These are phyloP conservation scores for Drosophila nebulosa DNA, from an alignment of 1,140 invertebrate species.

Conservation along the genomic window DNA sequence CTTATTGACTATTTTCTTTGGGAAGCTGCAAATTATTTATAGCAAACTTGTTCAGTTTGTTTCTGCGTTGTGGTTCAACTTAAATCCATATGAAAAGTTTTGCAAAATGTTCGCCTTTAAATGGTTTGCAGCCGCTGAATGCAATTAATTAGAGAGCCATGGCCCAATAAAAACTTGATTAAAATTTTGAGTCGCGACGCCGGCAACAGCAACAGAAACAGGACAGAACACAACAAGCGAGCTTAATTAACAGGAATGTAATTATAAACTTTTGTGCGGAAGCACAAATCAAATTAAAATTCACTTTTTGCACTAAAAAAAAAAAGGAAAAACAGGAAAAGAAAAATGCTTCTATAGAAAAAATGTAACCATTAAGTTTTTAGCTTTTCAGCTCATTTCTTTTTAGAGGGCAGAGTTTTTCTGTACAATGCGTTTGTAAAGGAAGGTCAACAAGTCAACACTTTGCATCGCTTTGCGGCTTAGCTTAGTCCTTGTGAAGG, in stretches of 20 bases:
- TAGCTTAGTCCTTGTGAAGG: constrained; percentile 17
- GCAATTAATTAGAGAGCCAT: constrained; percentile 47
- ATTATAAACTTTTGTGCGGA: constrained; percentile 60
- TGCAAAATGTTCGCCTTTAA: background rate
- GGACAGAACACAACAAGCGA: constrained; percentile 41
- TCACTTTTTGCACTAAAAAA: background rate
- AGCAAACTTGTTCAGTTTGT: background rate
- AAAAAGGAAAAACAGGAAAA: background rate
- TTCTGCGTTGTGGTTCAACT: background rate
- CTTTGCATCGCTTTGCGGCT: constrained; percentile 63
- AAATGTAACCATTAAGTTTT: constrained; percentile 51
- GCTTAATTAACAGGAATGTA: constrained; percentile 76
- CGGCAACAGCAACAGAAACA: constrained; percentile 10
- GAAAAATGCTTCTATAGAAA: background rate
- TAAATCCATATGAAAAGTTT: background rate
- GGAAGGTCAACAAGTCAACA: constrained; percentile 49
- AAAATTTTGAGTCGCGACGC: constrained; percentile 37
- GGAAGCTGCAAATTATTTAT: no score
- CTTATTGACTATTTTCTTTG: no score
- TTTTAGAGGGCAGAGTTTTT: background rate
- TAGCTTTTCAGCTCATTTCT: constrained; percentile 26
- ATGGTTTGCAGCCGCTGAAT: constrained; percentile 36
- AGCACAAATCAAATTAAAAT: constrained; percentile 3
- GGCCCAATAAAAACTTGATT: constrained; percentile 50
- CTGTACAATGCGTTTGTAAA: background rate